A percentile compares a stretch with the other conserved stretches of the same genome.
Conservation (phyloP, 2,113 vertebrate species). For the Furnarius figulus region DNA sequence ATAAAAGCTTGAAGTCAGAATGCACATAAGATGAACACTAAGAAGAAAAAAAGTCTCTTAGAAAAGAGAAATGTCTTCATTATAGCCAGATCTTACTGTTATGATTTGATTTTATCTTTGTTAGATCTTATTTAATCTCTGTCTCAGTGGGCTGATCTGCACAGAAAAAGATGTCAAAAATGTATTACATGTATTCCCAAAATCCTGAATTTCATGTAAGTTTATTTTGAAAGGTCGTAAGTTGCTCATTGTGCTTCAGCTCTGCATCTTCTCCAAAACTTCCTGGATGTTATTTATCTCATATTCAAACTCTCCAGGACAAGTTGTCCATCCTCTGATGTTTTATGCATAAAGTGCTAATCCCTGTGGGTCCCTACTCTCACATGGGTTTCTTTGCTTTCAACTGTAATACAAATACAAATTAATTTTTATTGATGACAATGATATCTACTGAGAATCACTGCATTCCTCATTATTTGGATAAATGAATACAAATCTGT, state of each 20-base stretch:
- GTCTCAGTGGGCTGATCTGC: not conserved
- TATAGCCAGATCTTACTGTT: not conserved
- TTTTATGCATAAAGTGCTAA: not conserved
- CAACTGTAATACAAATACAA: not conserved
- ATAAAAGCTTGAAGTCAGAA: not conserved
- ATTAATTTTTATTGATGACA: not conserved
- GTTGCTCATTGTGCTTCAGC: not conserved
- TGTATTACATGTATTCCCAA: not conserved
- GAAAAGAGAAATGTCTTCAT: conserved; percentile 19
- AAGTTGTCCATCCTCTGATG: not conserved
- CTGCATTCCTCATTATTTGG: not conserved
- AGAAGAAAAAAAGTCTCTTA: not conserved
- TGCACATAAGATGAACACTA: not conserved
- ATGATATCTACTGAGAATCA: not conserved
- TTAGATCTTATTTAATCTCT: not conserved
- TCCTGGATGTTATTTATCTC: not conserved
- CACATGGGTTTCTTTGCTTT: not conserved
- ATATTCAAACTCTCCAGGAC: not conserved
- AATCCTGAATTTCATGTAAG: not conserved
- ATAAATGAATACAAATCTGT: not conserved
- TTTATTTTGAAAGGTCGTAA: not conserved
- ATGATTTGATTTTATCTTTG: conserved; percentile 5
- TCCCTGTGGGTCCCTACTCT: not conserved
- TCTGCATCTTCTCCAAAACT: not conserved
- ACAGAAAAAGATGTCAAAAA: not conserved